Evolutionary conservation across 2,888 invertebrate species (phyloP).

Genomic region (Calliopum simillimum): DNA sequence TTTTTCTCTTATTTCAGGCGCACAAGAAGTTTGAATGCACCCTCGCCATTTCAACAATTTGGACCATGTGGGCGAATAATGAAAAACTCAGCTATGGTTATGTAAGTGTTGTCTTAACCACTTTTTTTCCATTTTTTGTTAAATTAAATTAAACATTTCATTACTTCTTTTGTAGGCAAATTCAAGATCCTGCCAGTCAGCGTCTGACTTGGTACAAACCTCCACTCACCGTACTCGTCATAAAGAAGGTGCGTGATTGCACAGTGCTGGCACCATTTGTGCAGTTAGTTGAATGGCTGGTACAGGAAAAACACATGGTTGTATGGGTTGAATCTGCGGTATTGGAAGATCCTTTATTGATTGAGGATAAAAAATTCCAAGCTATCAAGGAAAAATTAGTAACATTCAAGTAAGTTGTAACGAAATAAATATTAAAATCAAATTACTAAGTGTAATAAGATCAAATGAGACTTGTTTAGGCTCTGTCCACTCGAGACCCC

Average conservation of each 20-base stretch:
- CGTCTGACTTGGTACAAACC: slow-evolving; percentile 97
- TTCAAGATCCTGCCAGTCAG: slow-evolving; percentile 97
- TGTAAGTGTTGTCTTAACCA: slow-evolving; percentile 75
- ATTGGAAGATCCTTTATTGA: slow-evolving; percentile 83
- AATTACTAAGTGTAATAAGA: no score
- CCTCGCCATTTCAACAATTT: slow-evolving; percentile 95
- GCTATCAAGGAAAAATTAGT: slow-evolving; percentile 85
- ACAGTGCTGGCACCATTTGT: slow-evolving; percentile 91
- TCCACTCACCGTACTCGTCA: slow-evolving; percentile 94
- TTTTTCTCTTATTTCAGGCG: slow-evolving; percentile 75
- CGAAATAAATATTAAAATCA: not conserved
- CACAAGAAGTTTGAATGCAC: slow-evolving; percentile 94
- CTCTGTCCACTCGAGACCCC: no score
- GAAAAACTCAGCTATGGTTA: slow-evolving; percentile 96
- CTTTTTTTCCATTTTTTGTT: not conserved
- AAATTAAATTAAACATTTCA: not conserved
- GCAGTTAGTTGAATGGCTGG: slow-evolving; percentile 92
- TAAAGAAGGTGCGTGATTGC: slow-evolving; percentile 95
- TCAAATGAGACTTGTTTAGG: no score
- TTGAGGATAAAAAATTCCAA: slow-evolving; percentile 80
- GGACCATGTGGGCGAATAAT: slow-evolving; percentile 98
- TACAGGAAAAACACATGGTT: slow-evolving; percentile 95
- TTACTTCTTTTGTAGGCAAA: slow-evolving; percentile 78
- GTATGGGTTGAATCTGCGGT: slow-evolving; percentile 95
- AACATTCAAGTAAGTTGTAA: slow-evolving; percentile 73